Conservation (phyloP, 2,888 invertebrate species). For the Osmoderma eremita region DNA sequence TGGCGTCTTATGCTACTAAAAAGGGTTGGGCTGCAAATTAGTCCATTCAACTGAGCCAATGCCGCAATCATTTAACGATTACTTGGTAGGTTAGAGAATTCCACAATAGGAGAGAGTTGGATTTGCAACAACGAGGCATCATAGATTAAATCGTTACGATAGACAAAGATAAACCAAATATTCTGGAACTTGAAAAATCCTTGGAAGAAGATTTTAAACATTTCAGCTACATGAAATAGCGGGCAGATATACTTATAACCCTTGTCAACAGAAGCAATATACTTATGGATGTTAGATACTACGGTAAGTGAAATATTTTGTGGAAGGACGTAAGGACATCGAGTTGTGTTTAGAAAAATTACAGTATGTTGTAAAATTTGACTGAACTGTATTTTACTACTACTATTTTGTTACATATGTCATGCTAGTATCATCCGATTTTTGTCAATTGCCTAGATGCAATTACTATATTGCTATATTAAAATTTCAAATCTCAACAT, state of each 20-base stretch:
- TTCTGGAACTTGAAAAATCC: constrained; percentile 21
- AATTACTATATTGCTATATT: too few relatives aligned
- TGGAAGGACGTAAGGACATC: background rate
- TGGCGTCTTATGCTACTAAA: constrained; percentile 17
- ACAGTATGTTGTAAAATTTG: too few relatives aligned
- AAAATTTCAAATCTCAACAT: too few relatives aligned
- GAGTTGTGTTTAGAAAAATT: too few relatives aligned
- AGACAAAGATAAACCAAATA: constrained; percentile 22
- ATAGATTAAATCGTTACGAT: constrained; percentile 25
- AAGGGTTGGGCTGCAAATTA: constrained; percentile 24
- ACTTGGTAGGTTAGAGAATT: constrained; percentile 30
- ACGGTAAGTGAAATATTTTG: constrained; percentile 3
- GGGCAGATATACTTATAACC: constrained; percentile 1
- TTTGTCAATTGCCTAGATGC: too few relatives aligned
- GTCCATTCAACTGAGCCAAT: background rate
- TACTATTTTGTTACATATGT: too few relatives aligned
- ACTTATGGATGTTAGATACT: background rate
- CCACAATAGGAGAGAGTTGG: constrained; percentile 8
- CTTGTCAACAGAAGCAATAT: background rate
- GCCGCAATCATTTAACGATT: constrained; percentile 24
- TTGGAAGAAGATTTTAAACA: constrained; percentile 22
- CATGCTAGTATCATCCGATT: too few relatives aligned
- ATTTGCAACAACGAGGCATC: constrained; percentile 27
- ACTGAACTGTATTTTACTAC: too few relatives aligned
- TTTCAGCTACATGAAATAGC: constrained; percentile 19